Evolutionary conservation across 2,888 invertebrate genomes (phyloP), one percentile per base, ranked within the genome.

Genomic region (Caenorhabditis drosophilae): DNA sequence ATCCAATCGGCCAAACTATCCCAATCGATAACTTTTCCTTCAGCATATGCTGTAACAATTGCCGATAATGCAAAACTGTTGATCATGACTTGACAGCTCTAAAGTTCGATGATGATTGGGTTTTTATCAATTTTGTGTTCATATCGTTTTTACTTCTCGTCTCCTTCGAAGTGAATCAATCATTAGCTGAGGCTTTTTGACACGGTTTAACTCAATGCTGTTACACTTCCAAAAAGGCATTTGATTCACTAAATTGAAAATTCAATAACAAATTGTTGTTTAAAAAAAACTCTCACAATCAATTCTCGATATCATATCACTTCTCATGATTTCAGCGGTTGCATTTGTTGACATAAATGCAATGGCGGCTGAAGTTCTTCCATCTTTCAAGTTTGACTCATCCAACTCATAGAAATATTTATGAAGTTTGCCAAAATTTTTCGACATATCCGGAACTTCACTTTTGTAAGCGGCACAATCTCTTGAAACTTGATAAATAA

Each of bases 1-100:
- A 82, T 66, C 82, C 82, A 82, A 56, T 79, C 77, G 23, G 77
- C 76, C 11, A 82, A 61, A 1, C 70, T 49, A n/a, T 79, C 79
- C 58, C 80, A 76, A 48, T 82, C 74, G 41, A 79, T 41, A 20
- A 48, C 47, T 9, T 52, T 51, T 12, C 64, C 62, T 45, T 69
- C 70, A 4, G 68, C 67, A 23, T 68, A 62, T 1, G 62, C 55
- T 18, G 68, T 60, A 1, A 71, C 51, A 31, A 77, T 67, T 1
- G 76, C 72, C 9, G 73, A 62, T 0, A 76, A 36, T 22, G 70
- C 76, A 16, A 77, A 60, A 18, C 76, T 67, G 49, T 76, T 76
- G 0, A 73, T 67, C 46, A 76, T 67, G 0, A 75, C 42, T 52
- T 76, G 72, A 27, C 74, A 70, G 26, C 74, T 67, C 77, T 77